Evolutionary conservation across 2,888 invertebrate species (phyloP).

Genomic region (Meteorus colon): DNA sequence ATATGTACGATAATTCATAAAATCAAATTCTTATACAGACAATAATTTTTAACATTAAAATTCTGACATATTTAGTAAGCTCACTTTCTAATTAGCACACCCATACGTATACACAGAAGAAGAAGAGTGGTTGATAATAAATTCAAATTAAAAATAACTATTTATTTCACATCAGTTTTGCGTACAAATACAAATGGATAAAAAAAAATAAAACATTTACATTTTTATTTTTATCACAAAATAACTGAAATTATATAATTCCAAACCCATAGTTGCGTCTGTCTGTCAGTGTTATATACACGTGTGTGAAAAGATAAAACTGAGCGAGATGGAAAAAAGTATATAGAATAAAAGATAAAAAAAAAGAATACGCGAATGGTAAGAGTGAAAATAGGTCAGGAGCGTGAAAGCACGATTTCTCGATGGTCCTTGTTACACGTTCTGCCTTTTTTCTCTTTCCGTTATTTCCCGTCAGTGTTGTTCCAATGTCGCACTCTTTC

Average conservation of each 20-base stretch:
- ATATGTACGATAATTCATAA: background rate
- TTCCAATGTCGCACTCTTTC: constrained; percentile 35
- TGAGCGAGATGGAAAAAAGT: constrained; percentile 9
- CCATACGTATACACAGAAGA: too few species aligned
- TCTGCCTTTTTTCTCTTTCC: constrained; percentile 39
- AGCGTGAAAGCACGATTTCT: constrained; percentile 46
- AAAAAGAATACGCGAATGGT: constrained; percentile 12
- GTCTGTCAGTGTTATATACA: background rate
- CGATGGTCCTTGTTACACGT: constrained; percentile 42
- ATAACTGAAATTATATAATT: constrained; percentile 3
- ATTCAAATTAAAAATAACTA: background rate
- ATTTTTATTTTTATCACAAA: background rate
- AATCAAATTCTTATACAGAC: background rate
- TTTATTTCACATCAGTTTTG: background rate
- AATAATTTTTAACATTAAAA: too few species aligned
- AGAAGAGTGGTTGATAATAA: background rate
- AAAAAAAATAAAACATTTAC: background rate
- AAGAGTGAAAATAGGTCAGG: constrained; percentile 17
- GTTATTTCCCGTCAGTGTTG: constrained; percentile 42
- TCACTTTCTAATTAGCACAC: too few species aligned
- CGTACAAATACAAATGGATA: background rate
- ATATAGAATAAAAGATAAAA: background rate
- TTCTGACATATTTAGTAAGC: too few species aligned
- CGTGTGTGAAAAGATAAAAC: background rate
- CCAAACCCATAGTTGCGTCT: background rate